Conservation (phyloP, 2,888 invertebrate species). For the Eilema caniola region DNA sequence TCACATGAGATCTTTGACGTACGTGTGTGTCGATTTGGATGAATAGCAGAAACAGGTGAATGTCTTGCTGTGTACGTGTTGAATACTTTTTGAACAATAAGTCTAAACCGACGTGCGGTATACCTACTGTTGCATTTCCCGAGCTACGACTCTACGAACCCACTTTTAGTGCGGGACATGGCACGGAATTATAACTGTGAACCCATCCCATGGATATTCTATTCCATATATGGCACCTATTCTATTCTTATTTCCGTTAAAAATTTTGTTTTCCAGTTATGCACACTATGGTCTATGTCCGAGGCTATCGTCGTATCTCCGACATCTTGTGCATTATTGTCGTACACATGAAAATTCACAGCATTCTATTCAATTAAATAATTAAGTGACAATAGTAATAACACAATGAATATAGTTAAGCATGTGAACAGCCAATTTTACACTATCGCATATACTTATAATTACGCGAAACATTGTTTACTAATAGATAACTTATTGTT, state of each 20-base stretch:
- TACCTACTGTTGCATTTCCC: slow-evolving; percentile 48
- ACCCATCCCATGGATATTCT: background rate
- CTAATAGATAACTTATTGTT: slow-evolving; percentile 52
- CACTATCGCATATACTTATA: slow-evolving; percentile 32
- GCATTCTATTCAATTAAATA: slow-evolving; percentile 42
- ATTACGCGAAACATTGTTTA: slow-evolving; percentile 63
- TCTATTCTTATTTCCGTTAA: background rate
- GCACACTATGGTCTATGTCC: background rate
- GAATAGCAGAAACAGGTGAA: background rate
- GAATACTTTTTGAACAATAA: slow-evolving; percentile 35
- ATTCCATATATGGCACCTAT: too few species aligned
- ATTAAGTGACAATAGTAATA: slow-evolving; percentile 47
- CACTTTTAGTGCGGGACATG: slow-evolving; percentile 45
- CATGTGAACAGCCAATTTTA: slow-evolving; percentile 58
- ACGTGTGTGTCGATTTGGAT: slow-evolving; percentile 10
- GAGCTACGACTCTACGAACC: slow-evolving; percentile 41
- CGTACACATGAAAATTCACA: slow-evolving; percentile 38
- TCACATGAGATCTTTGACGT: background rate
- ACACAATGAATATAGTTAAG: slow-evolving; percentile 54
- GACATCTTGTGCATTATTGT: slow-evolving; percentile 25
- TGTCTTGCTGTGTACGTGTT: background rate
- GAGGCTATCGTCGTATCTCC: slow-evolving; percentile 22
- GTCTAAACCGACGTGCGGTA: slow-evolving; percentile 35
- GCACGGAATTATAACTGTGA: slow-evolving; percentile 31
- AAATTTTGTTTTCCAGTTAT: background rate